Percentiles rank a stretch among this genome's conserved stretches.
Conservation (phyloP, 1,140 invertebrate genomes). For the Cecropterus lyciades region DNA sequence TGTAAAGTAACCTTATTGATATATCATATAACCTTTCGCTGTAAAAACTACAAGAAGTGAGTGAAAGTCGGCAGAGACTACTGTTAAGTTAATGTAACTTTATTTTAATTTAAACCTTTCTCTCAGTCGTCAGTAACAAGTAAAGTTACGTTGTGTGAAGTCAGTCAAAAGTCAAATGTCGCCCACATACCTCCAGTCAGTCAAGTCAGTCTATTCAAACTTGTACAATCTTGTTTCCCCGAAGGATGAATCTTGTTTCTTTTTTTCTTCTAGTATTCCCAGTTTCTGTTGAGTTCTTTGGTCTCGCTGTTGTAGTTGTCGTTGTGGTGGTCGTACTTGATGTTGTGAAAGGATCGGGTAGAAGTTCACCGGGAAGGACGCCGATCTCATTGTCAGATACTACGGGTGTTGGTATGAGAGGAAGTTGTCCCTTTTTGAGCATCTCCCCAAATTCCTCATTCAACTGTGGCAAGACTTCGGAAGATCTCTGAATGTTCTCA, state of each 20-base stretch:
- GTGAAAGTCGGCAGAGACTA: not conserved
- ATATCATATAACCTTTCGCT: not conserved
- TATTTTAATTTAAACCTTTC: not conserved
- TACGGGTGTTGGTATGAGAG: slow-evolving; percentile 64
- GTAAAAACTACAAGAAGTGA: not conserved
- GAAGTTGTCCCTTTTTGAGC: slow-evolving; percentile 59
- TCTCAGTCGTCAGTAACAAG: not conserved
- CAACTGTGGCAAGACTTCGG: slow-evolving; percentile 60
- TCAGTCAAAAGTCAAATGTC: slow-evolving; percentile 51
- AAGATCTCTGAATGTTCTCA: slow-evolving; percentile 61
- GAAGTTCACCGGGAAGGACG: slow-evolving; percentile 66
- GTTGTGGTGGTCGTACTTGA: slow-evolving; percentile 40
- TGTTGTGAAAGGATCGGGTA: slow-evolving; percentile 55
- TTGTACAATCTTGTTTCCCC: slow-evolving; percentile 79
- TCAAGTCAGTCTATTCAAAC: slow-evolving; percentile 73
- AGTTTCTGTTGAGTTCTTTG: slow-evolving; percentile 47
- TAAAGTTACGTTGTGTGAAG: not conserved
- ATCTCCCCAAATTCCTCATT: slow-evolving; percentile 58
- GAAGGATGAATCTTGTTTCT: slow-evolving; percentile 72
- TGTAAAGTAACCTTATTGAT: not conserved
- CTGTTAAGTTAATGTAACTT: not conserved
- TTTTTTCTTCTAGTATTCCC: slow-evolving; percentile 65
- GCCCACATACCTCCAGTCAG: slow-evolving; percentile 72
- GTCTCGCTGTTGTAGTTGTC: slow-evolving; percentile 45
- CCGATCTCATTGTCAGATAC: slow-evolving; percentile 72